Conservation (phyloP, 2,888 invertebrate species). For the Petrolisthes cinctipes region DNA sequence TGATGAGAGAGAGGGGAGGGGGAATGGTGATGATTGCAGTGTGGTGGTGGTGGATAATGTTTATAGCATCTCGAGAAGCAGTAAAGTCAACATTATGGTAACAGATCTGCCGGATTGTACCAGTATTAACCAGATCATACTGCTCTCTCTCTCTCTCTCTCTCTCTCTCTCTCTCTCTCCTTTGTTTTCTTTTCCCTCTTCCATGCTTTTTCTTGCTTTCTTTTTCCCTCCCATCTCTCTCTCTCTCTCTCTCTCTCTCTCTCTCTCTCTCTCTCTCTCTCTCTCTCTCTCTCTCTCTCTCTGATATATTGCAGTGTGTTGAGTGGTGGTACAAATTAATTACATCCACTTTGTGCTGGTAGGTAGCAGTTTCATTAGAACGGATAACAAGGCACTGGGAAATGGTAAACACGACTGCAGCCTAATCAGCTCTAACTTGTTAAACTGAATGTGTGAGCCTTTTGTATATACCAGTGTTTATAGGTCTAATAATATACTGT, state of each 20-base stretch:
- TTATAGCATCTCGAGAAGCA: too few relatives aligned
- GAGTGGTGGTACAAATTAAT: too few relatives aligned
- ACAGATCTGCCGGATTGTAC: background rate
- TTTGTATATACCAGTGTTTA: too few relatives aligned
- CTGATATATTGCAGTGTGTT: too few relatives aligned
- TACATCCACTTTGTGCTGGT: too few relatives aligned
- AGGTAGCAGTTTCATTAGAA: too few relatives aligned
- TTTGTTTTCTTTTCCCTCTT: background rate
- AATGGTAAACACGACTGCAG: too few relatives aligned
- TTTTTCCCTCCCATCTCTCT: background rate
- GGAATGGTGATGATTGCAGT: background rate
- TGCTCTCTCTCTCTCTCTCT: background rate
- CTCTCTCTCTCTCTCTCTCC: background rate
- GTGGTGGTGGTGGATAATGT: too few relatives aligned
- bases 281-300: background rate
- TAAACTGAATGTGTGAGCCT: too few relatives aligned
- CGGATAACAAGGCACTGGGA: too few relatives aligned
- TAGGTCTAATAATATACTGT: too few relatives aligned
- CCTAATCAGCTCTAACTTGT: too few relatives aligned
- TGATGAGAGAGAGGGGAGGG: background rate
- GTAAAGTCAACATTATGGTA: background rate
- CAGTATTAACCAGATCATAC: background rate
- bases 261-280: constrained; percentile 7
- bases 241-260: background rate
- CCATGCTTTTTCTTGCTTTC: background rate